phyloP scores from a whole-genome alignment of 2,888 invertebrate genomes.

The Tinea semifulvella region DNA sequence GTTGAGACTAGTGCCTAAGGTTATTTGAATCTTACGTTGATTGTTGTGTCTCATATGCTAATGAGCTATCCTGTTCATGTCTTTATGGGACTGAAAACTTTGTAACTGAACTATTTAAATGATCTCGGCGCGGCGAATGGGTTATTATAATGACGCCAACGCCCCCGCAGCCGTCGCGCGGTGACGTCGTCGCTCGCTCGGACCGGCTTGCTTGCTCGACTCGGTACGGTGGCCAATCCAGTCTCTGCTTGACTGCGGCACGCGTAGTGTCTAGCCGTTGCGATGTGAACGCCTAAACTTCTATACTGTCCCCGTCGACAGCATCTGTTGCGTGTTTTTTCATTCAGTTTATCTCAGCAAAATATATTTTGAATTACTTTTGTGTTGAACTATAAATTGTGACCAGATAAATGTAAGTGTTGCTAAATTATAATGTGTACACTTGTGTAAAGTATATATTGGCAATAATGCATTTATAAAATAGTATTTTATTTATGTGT shows the following conservation, averaged over 20 bases:
- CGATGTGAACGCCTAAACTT: slow-evolving; percentile 60
- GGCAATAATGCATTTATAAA: slow-evolving; percentile 1
- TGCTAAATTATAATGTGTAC: not conserved
- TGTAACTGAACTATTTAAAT: slow-evolving; percentile 20
- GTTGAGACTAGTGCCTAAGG: slow-evolving; percentile 17
- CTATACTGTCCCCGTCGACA: slow-evolving; percentile 58
- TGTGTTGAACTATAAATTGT: not conserved
- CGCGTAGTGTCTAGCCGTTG: slow-evolving; percentile 60
- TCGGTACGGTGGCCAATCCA: slow-evolving; percentile 26
- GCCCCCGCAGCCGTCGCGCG: slow-evolving; percentile 19
- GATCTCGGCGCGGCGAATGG: slow-evolving; percentile 20
- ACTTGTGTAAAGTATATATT: too few species aligned
- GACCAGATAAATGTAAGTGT: slow-evolving; percentile 49
- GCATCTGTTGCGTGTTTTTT: slow-evolving; percentile 47
- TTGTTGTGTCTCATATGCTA: slow-evolving; percentile 7
- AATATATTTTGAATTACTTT: slow-evolving; percentile 6
- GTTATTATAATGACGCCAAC: slow-evolving; percentile 23
- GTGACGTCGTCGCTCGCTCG: slow-evolving; percentile 16
- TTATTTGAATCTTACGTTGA: slow-evolving; percentile 13
- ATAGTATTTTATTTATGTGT: too few species aligned
- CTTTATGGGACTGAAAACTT: slow-evolving; percentile 2
- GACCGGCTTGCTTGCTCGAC: slow-evolving; percentile 10
- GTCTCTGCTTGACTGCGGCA: slow-evolving; percentile 61
- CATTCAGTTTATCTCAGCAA: slow-evolving; percentile 35
- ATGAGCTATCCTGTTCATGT: not conserved